Evolutionary conservation across 2,888 invertebrate genomes (phyloP).

Genomic region (Nemapogon koenigi): DNA sequence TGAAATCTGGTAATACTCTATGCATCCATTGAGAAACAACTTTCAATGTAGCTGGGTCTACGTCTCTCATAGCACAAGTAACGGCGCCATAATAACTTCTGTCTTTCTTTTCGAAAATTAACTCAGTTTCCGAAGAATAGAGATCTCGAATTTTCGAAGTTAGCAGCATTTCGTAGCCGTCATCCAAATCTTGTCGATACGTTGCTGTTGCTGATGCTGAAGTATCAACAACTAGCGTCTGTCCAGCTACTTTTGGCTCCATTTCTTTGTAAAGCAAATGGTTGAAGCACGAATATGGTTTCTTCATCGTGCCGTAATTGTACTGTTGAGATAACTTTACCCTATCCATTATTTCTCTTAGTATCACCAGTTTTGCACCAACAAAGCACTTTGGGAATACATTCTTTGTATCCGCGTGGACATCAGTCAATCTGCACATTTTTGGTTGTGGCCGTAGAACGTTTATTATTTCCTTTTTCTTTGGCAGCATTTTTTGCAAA

Average conservation of each 20-base stretch:
- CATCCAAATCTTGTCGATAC: conserved; percentile 36
- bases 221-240: conserved; percentile 40
- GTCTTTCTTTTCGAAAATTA: conserved; percentile 37
- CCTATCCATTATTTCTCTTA: conserved; percentile 41
- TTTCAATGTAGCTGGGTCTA: conserved; percentile 39
- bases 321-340: conserved; percentile 50
- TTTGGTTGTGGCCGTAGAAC: conserved; percentile 17
- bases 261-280: conserved; percentile 46
- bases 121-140: conserved; percentile 48
- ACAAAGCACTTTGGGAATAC: conserved; percentile 52
- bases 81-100: conserved; percentile 34
- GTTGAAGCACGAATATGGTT: conserved; percentile 36
- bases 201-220: conserved; percentile 47
- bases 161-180: conserved; percentile 35
- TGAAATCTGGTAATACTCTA: conserved; percentile 33
- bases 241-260: conserved; percentile 31
- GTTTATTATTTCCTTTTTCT: conserved; percentile 38
- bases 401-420: conserved; percentile 46
- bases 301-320: conserved; percentile 42
- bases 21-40: conserved; percentile 48
- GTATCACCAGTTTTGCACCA: conserved; percentile 40
- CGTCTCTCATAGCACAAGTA: conserved; percentile 37
- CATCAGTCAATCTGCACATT: conserved; percentile 35
- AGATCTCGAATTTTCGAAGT: conserved; percentile 47
- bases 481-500: conserved; percentile 43